Conservation (phyloP, 2,113 vertebrate species). For the Pachyramphus minor region DNA sequence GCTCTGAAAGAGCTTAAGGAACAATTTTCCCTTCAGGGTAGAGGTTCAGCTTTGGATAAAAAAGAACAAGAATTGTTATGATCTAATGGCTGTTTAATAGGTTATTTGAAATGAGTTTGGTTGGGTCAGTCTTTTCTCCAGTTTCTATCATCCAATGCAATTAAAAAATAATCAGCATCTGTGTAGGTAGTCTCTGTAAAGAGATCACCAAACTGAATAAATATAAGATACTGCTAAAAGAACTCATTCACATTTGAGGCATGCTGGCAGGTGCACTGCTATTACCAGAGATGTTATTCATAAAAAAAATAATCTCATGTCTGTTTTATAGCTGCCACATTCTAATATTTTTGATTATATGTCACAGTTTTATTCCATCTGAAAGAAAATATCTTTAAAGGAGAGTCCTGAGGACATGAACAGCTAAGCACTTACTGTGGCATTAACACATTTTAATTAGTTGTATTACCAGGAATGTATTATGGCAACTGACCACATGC, state of each 20-base stretch:
- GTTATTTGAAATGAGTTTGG: background rate
- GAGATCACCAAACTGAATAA: background rate
- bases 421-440: background rate
- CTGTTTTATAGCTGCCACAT: background rate
- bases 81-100: background rate
- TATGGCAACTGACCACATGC: background rate
- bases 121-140: background rate
- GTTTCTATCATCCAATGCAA: background rate
- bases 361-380: background rate
- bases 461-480: background rate
- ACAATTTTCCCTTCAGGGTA: background rate
- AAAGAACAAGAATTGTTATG: background rate
- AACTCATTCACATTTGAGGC: background rate
- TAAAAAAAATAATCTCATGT: background rate
- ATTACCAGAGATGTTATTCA: background rate
- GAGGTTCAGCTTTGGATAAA: background rate
- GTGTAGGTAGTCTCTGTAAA: background rate
- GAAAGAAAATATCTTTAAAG: conserved; percentile 35
- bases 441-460: background rate
- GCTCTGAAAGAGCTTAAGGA: background rate
- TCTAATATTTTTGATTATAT: background rate
- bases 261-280: background rate
- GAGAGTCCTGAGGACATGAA: background rate
- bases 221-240: background rate
- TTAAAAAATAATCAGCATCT: background rate